Conservation (phyloP, 2,113 vertebrate genomes). For the Aythya baeri region DNA sequence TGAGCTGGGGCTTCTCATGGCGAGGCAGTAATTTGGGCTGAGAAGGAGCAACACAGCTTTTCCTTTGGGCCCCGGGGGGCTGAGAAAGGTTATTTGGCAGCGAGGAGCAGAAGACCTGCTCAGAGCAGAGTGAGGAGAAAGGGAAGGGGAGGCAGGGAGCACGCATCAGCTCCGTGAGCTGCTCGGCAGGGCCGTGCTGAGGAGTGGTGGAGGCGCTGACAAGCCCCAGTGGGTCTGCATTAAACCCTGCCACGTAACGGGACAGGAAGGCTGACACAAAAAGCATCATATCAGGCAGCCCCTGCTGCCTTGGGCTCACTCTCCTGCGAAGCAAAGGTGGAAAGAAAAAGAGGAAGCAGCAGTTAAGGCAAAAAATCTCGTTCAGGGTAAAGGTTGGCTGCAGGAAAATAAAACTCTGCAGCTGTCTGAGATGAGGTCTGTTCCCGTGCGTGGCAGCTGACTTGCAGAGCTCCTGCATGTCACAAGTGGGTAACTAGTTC, state of each 20-base stretch:
- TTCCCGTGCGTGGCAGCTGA: neutral
- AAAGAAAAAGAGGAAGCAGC: neutral
- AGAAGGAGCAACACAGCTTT: neutral
- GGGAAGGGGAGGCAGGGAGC: neutral
- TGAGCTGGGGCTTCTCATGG: neutral
- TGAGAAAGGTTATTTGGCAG: neutral
- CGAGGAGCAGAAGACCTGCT: neutral
- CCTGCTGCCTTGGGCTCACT: neutral
- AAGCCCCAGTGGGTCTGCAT: neutral
- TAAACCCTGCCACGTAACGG: neutral
- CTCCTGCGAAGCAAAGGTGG: neutral
- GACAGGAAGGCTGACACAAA: neutral
- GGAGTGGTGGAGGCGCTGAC: accelerated
- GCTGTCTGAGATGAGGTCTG: neutral
- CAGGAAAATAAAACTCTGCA: neutral
- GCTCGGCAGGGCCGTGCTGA: neutral
- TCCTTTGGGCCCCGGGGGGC: neutral
- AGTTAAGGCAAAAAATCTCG: neutral
- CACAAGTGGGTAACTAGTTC: neutral
- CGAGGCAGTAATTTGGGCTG: neutral
- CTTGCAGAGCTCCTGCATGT: neutral
- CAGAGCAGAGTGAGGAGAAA: neutral
- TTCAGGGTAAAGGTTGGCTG: neutral
- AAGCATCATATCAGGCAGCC: accelerated
- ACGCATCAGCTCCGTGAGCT: neutral